A percentile compares a stretch with the other conserved stretches of the same genome.
These are phyloP conservation scores for Orius laevigatus DNA, from an alignment of 1,140 invertebrate species.

Conservation along the genomic window DNA sequence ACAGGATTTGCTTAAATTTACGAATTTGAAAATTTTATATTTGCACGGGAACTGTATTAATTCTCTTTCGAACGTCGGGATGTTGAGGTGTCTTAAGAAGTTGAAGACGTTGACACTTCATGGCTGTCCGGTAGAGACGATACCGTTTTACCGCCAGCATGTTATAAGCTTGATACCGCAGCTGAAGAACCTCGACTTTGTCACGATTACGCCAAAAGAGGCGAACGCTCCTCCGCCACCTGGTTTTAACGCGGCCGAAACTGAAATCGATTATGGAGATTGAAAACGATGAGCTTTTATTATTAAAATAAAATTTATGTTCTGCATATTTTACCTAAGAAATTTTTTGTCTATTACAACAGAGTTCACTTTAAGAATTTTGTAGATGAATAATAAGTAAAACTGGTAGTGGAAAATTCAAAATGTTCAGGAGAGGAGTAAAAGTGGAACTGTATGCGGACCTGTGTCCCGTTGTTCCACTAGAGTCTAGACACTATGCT, in stretches of 20 bases:
- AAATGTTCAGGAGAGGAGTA: too few relatives aligned
- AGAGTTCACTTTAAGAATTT: too few relatives aligned
- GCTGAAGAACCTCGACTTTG: slow-evolving; percentile 22
- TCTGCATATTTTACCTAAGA: too few relatives aligned
- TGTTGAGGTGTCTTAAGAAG: slow-evolving; percentile 27
- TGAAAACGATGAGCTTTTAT: too few relatives aligned
- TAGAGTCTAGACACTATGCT: too few relatives aligned
- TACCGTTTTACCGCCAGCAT: slow-evolving; percentile 29
- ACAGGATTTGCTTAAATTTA: slow-evolving; percentile 23
- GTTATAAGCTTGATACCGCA: slow-evolving; percentile 32
- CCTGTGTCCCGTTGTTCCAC: too few relatives aligned
- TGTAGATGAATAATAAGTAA: too few relatives aligned
- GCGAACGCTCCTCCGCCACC: slow-evolving; percentile 14
- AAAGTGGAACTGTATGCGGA: too few relatives aligned
- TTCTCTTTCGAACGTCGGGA: slow-evolving; percentile 27
- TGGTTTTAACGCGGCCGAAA: not conserved
- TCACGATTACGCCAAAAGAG: slow-evolving; percentile 15
- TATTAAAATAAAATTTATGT: too few relatives aligned
- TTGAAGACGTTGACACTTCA: slow-evolving; percentile 34
- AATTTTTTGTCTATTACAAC: too few relatives aligned
- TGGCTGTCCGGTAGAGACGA: slow-evolving; percentile 33
- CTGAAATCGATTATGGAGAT: too few relatives aligned
- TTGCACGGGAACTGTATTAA: slow-evolving; percentile 35
- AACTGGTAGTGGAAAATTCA: too few relatives aligned
- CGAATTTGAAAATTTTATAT: slow-evolving; percentile 29